Conservation (phyloP, 2,797 vertebrate species). For the Brotogeris chrysoptera region DNA sequence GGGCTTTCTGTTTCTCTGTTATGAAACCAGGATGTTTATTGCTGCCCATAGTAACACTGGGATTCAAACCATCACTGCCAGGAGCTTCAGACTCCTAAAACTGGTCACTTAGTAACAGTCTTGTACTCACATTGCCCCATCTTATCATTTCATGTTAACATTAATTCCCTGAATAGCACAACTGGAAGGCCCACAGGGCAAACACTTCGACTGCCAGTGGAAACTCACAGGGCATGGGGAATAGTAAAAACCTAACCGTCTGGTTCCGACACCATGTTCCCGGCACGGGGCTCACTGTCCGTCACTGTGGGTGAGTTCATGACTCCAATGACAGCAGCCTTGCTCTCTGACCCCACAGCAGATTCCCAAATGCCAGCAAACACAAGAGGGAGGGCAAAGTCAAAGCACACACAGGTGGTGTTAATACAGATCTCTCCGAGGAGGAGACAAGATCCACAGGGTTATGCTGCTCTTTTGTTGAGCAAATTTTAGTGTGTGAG, state of each 20-base stretch:
- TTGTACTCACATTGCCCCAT: background rate
- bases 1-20: background rate
- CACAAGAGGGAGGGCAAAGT: background rate
- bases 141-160: constrained; percentile 21
- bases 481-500: background rate
- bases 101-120: background rate
- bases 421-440: background rate
- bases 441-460: fast-evolving
- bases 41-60: background rate
- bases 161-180: constrained; percentile 2
- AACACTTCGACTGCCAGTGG: background rate
- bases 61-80: background rate
- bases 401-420: background rate
- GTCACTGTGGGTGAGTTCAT: background rate
- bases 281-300: background rate
- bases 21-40: background rate
- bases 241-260: background rate
- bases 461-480: background rate
- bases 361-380: background rate
- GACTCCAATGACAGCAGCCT: background rate
- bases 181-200: background rate
- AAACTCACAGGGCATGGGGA: background rate
- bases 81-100: background rate
- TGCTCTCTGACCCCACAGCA: background rate
- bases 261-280: constrained; percentile 6